Conservation (phyloP, 2,113 vertebrate species). For the Thamnophis sirtalis region DNA sequence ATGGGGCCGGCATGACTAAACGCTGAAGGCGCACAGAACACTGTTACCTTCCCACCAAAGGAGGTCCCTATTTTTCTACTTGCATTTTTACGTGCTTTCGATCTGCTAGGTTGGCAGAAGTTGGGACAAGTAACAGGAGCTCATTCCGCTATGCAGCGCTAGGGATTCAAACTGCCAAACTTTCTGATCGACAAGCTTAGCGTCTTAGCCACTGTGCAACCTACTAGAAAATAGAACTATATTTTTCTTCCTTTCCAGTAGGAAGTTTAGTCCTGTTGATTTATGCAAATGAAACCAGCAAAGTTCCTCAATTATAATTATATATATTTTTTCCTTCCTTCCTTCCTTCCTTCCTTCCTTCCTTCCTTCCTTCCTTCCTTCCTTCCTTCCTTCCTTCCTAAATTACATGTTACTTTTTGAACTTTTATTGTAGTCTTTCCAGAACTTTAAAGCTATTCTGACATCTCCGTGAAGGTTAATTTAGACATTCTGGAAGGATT, state of each 20-base stretch:
- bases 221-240: neutral
- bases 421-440: slow-evolving; percentile 59
- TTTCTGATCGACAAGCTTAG: too few relatives aligned
- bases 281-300: neutral
- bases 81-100: too few relatives aligned
- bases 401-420: slow-evolving; percentile 41
- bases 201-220: too few relatives aligned
- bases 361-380: neutral
- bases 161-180: too few relatives aligned
- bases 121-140: too few relatives aligned
- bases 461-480: slow-evolving; percentile 66
- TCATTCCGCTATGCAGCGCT: too few relatives aligned
- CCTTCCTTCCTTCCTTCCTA: neutral
- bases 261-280: neutral
- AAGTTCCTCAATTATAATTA: neutral
- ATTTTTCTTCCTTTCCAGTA: neutral
- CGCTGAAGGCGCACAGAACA: too few relatives aligned
- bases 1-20: too few relatives aligned
- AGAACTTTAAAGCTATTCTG: slow-evolving; percentile 61
- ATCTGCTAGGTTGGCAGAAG: too few relatives aligned
- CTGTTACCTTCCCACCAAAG: too few relatives aligned
- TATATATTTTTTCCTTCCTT: neutral
- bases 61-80: too few relatives aligned
- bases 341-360: neutral
- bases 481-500: slow-evolving; percentile 69